Base-by-base conservation (phyloP, 1,140 invertebrate species). In the Saccostrea glomerata region DNA sequence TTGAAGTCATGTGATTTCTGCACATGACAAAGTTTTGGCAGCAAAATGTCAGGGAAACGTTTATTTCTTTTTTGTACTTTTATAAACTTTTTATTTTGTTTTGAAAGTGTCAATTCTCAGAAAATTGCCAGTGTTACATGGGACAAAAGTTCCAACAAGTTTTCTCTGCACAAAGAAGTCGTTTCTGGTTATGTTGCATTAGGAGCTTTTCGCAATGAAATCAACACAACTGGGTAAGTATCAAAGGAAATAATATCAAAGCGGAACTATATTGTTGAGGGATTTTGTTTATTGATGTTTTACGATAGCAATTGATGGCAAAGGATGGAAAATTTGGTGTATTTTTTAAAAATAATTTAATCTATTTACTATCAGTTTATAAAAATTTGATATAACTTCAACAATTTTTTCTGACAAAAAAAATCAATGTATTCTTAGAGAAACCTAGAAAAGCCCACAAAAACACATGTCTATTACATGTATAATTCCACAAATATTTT, bases 191-290 rank as follows among this genome's bases (percentile, higher is more conserved):
- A 77, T 30, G 70, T 77, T 25, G 70, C 70, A 13, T 30, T 13
- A 36, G 70, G 70, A 15, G 70, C 70, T 12, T 77, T 77, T 17
- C 23, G 70, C 30, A 15, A 77, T 36, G 70, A 77, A 77, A 77
- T 77, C 70, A 77, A 77, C 30, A 30, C 70, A 77, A 77, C 70
- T 77, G 70, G 70, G 70, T 77, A 77, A 30, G 70, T 25, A 47
- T 47, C 6, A 63, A 6, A 63, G 15, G 15, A 17, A 17, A 20
- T 20, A 3, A 36, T 86, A 73, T 23, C 15, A 7, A 86, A n/a
- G 58, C 17, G 17, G 58, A 20, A 25, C 70, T 66, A 77, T 40
- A 47, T 47, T 47, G 47, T 47, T 47, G 2, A 9, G 47, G 47
- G 47, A 47, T 36, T 36, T 47, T 47, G 47, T 47, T 47, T 7